These are phyloP conservation scores for Odontomachus brunneus DNA, from an alignment of 1,140 invertebrate genomes.

Conservation along the genomic window DNA sequence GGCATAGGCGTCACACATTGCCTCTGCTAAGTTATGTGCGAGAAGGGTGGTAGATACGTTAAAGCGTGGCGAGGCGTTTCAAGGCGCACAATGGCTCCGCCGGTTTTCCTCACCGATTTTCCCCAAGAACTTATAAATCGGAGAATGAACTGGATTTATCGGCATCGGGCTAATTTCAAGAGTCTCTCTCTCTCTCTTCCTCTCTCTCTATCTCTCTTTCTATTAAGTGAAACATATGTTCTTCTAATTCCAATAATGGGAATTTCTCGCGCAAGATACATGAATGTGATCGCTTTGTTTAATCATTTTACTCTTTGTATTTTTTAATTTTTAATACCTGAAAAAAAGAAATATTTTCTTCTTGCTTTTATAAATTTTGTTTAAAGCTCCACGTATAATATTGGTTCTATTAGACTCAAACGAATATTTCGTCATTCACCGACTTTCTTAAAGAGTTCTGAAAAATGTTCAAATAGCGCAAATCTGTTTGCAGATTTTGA, in stretches of 20 bases:
- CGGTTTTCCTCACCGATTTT: conserved; percentile 32
- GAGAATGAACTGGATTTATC: conserved; percentile 59
- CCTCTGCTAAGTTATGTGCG: conserved; percentile 72
- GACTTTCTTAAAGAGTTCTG: too few species aligned
- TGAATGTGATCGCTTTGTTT: not conserved
- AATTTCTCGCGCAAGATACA: conserved; percentile 4
- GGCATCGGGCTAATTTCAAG: not conserved
- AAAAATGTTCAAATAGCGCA: too few species aligned
- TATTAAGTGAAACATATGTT: conserved; percentile 28
- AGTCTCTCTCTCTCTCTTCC: not conserved
- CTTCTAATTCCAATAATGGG: not conserved
- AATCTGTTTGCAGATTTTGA: too few species aligned
- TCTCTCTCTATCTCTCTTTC: too few species aligned
- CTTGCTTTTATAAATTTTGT: not conserved
- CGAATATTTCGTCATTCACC: too few species aligned
- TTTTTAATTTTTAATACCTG: not conserved
- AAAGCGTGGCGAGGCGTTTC: conserved; percentile 71
- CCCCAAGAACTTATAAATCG: conserved; percentile 60
- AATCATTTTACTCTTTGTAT: not conserved
- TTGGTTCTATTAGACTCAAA: too few species aligned
- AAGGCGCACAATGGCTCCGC: conserved; percentile 65
- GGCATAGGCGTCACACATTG: conserved; percentile 72
- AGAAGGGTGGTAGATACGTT: conserved; percentile 67
- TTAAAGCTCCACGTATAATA: too few species aligned
- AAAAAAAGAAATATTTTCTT: not conserved